Evolutionary conservation across 2,888 invertebrate species (phyloP), one percentile per base, ranked within the genome.

Genomic region (Autographa gamma): DNA sequence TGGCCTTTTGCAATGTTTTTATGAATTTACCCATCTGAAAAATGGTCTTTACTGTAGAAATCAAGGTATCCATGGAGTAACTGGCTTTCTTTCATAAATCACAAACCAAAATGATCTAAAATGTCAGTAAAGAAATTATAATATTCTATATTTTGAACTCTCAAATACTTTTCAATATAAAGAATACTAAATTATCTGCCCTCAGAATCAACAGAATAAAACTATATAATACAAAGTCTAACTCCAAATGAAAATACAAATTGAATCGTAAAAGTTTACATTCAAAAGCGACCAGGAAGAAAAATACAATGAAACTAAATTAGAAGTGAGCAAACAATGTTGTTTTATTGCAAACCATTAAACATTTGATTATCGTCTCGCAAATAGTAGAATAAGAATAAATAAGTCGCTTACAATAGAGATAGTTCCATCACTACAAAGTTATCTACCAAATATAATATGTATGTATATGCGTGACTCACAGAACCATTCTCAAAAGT

Each of bases 291-390:
- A 63, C 9, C 25, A 56, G n/a, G 25, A 63, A 56, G 54, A 13
- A 56, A 56, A 25, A 56, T 56, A 56, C 54, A 56, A 13, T 19
- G 25, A 56, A 56, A 25, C 54, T 65, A 67, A 63, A 43, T 31
- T 34, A 62, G 6, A 54, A 19, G 76, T 16, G 58, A 63, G 71
- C 58, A 60, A 79, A 71, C 59, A 25, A 38, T 60, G 41, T n/a
- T 59, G 14, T 76, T 76, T 77, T 80, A 77, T 66, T 63, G 63
- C 63, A 9, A 41, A 48, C 19, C 58, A 68, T 80, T 56, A 71
- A 69, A 0, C 54, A 0, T 59, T 77, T 76, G 58, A 76, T 76
- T 71, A 68, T 43, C 54, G 43, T 59, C 52, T 41, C 56, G 52
- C 41, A 75, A 60, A 80, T 14, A 66, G 16, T 59, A 43, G 11